Percentiles rank a stretch among this genome's conserved stretches.
Conservation (phyloP, 2,888 invertebrate species). For the Artemia sp. region DNA sequence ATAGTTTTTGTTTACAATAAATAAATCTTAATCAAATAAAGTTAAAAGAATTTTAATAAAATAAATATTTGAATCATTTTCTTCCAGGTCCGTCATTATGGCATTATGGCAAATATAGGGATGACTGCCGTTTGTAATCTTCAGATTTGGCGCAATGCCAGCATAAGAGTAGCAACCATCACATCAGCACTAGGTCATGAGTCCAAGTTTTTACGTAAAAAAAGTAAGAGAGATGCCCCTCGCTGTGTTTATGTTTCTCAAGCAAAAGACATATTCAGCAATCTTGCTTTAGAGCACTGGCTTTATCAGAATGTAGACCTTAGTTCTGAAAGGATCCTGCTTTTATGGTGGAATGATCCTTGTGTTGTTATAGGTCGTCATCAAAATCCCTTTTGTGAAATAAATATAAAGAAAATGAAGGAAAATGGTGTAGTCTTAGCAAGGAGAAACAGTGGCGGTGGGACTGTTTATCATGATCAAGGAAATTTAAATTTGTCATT, state of each 20-base stretch:
- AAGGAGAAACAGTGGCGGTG: slow-evolving; percentile 82
- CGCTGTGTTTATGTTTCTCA: slow-evolving; percentile 72
- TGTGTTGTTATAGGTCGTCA: slow-evolving; percentile 89
- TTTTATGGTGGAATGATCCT: slow-evolving; percentile 83
- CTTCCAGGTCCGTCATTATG: too few relatives aligned
- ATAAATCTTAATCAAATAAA: too few relatives aligned
- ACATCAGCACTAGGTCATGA: too few relatives aligned
- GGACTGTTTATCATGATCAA: slow-evolving; percentile 86
- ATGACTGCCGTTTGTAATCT: too few relatives aligned
- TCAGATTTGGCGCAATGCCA: too few relatives aligned
- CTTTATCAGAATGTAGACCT: slow-evolving; percentile 74
- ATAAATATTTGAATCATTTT: too few relatives aligned
- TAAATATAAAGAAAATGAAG: slow-evolving; percentile 50
- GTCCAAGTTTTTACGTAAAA: not conserved
- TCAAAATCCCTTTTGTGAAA: slow-evolving; percentile 91
- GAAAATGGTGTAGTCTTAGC: slow-evolving; percentile 55
- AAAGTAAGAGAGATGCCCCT: slow-evolving; percentile 21
- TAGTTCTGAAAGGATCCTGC: slow-evolving; percentile 58
- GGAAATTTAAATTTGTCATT: slow-evolving; percentile 87
- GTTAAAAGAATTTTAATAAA: too few relatives aligned
- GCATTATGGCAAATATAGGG: too few relatives aligned
- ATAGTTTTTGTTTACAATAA: too few relatives aligned
- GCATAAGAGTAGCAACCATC: too few relatives aligned
- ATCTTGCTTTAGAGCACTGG: slow-evolving; percentile 92
- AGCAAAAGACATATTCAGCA: slow-evolving; percentile 73